Conservation (phyloP, 2,113 vertebrate genomes). For the Marmota flaviventris region DNA sequence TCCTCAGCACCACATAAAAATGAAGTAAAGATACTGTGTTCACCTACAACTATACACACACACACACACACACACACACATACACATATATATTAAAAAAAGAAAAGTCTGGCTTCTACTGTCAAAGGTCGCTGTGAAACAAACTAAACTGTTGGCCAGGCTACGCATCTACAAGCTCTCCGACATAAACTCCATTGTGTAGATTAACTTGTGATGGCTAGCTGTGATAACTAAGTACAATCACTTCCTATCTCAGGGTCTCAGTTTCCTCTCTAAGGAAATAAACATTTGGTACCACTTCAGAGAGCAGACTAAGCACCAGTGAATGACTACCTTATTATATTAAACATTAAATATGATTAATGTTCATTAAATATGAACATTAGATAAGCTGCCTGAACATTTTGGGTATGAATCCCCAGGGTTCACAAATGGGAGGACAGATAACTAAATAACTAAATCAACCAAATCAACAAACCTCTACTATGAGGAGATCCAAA, state of each 20-base stretch:
- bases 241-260: slow-evolving; percentile 41
- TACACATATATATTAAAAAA: too few relatives aligned
- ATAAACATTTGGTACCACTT: neutral
- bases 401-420: slow-evolving; percentile 31
- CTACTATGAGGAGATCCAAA: slow-evolving; percentile 20
- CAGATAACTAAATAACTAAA: slow-evolving; percentile 55
- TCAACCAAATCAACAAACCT: slow-evolving; percentile 56
- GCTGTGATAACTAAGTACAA: slow-evolving; percentile 38
- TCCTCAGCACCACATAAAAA: too few relatives aligned
- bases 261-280: slow-evolving; percentile 41
- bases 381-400: slow-evolving; percentile 69
- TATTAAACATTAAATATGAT: neutral
- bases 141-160: slow-evolving; percentile 27
- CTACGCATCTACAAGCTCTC: neutral
- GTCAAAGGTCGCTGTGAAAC: slow-evolving; percentile 20
- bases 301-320: slow-evolving; percentile 49
- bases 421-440: neutral
- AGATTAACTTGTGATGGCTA: slow-evolving; percentile 30
- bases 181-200: neutral
- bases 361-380: slow-evolving; percentile 59
- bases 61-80: too few relatives aligned
- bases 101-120: slow-evolving; percentile 34
- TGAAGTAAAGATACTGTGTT: too few relatives aligned
- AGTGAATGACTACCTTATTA: slow-evolving; percentile 25
- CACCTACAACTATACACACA: too few relatives aligned